Percentiles rank a stretch among this genome's conserved stretches.
phyloP scores from a whole-genome alignment of 2,113 vertebrate species.

The Pycnonotus jocosus region DNA sequence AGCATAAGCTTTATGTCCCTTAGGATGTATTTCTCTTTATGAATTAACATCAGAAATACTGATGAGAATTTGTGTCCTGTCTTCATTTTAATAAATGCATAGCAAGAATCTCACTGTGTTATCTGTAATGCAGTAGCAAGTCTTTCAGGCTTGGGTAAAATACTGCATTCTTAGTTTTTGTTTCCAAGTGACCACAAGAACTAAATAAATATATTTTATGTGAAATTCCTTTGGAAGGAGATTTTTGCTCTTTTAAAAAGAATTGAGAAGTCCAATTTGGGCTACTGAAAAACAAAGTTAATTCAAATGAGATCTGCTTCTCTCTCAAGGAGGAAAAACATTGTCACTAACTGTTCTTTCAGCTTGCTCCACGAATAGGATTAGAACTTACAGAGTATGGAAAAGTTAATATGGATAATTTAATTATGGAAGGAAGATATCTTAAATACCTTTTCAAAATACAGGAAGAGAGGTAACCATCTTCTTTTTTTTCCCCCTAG shows the following conservation, averaged over 20 bases:
- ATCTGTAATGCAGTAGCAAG: rapidly evolving
- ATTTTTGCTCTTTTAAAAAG: not conserved
- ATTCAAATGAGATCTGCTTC: not conserved
- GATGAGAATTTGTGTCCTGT: not conserved
- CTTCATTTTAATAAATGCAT: not conserved
- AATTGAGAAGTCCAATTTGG: not conserved
- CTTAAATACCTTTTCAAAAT: not conserved
- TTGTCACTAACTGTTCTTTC: not conserved
- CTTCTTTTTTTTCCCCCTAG: not conserved
- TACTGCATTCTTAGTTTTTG: not conserved
- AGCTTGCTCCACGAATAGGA: not conserved
- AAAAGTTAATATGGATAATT: not conserved
- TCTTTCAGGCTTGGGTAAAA: not conserved
- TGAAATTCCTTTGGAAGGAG: not conserved
- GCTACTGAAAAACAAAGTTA: not conserved
- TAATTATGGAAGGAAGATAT: not conserved
- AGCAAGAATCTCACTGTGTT: not conserved
- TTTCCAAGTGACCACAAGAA: not conserved
- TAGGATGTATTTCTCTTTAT: not conserved
- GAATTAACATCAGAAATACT: not conserved
- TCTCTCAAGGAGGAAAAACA: not conserved
- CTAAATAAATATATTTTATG: not conserved
- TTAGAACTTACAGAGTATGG: not conserved
- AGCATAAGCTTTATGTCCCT: not conserved
- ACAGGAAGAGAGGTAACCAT: not conserved